Percentiles rank a stretch among this genome's conserved stretches.
Conservation (phyloP, 2,113 vertebrate species). For the Guaruba guarouba region DNA sequence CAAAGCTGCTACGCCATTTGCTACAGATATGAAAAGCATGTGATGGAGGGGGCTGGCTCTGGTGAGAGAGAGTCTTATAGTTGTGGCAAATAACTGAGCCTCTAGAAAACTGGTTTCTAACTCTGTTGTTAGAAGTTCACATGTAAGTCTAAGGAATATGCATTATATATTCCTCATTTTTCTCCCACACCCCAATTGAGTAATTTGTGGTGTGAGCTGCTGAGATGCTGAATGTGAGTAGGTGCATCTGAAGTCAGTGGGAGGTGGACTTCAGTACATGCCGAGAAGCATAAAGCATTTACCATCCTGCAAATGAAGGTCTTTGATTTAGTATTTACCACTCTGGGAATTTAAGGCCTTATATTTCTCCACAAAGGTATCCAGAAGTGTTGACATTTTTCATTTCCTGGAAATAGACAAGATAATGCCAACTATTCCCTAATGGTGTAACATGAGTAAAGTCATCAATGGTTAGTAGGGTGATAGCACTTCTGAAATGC, state of each 20-base stretch:
- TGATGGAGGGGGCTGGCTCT: neutral
- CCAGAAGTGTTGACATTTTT: neutral
- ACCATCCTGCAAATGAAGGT: neutral
- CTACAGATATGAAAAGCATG: neutral
- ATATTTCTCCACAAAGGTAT: neutral
- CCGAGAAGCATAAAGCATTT: neutral
- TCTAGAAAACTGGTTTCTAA: neutral
- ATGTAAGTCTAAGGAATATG: neutral
- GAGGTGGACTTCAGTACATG: neutral
- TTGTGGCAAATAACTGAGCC: neutral
- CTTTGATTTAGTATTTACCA: neutral
- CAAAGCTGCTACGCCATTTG: neutral
- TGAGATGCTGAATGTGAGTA: neutral
- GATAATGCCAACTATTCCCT: neutral
- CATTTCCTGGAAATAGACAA: neutral
- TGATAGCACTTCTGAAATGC: neutral
- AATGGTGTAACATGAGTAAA: neutral
- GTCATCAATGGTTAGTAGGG: neutral
- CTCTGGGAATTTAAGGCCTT: neutral
- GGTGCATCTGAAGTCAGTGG: neutral
- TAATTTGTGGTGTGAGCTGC: conserved; percentile 9
- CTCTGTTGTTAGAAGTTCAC: neutral
- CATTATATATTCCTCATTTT: neutral
- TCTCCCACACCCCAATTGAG: conserved; percentile 2
- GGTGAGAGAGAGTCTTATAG: neutral